Base-by-base conservation (phyloP, 2,113 vertebrate species). In the Solea senegalensis region DNA sequence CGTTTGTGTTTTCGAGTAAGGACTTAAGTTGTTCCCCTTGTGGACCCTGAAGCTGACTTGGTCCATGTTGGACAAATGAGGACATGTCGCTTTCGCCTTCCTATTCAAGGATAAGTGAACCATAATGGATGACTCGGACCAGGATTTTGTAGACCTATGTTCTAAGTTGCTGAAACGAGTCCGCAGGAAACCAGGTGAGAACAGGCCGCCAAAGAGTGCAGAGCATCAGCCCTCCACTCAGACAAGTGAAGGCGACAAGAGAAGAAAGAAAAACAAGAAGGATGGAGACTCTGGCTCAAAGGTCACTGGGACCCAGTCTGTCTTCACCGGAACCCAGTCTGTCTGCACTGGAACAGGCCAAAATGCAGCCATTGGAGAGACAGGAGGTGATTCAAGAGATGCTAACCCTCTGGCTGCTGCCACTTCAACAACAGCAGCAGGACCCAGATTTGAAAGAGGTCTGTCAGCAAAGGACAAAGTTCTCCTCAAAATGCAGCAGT, bases 61-160 rank as follows among this genome's bases (percentile, higher is more conserved):
- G 26, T 48, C 9, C 46, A 50, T 57, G 9, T 55, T 13, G 34
- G 16, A 7, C 59, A 69, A 10, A 3, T 10, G 63, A 41, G n/a
- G 44, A 28, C 44, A 45, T 65, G 72, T 46, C 9, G 12, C 3
- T 14, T 21, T 46, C 46, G 14, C 27, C 12, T 44, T 45, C 58
- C 74, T 58, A 61, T 7, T 56, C 7, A 16, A 64, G 0, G 13
- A 14, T 21, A 57, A n/a, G 12, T 1, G 8, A 0, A 26, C 7
- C 55, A 52, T 57, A 56, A 97, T 97, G 97, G 95, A 97, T 82
- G 96, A 98, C 65, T 96, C 95, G 0, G 97, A 96, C 34, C 94
- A 90, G 82, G 96, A 99, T 74, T 99, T 98, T 86, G 94, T 92
- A 49, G 94, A 96, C 59, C 90, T 97, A 76, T 95, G 94, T 68